Conservation (phyloP, 1,140 invertebrate genomes). For the Metaphire vulgaris region DNA sequence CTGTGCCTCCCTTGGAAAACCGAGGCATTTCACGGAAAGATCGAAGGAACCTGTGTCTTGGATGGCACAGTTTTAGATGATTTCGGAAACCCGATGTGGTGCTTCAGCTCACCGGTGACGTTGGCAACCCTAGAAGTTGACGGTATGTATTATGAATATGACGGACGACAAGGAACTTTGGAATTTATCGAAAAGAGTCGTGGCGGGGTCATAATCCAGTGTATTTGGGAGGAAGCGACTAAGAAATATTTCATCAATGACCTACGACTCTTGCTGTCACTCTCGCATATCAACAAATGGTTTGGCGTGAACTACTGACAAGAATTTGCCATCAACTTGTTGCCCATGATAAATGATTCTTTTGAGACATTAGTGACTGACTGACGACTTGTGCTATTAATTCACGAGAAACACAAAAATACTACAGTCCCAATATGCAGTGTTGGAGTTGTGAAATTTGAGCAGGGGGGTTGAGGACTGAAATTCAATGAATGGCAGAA, state of each 20-base stretch:
- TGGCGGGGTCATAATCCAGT: neutral
- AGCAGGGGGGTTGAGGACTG: too few relatives aligned
- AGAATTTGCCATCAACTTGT: too few relatives aligned
- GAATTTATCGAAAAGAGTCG: neutral
- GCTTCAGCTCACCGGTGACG: neutral
- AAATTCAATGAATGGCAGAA: too few relatives aligned
- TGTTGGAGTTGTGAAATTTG: too few relatives aligned
- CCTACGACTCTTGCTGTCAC: neutral
- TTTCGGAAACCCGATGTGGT: neutral
- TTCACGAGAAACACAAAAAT: too few relatives aligned
- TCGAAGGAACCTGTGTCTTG: slow-evolving; percentile 10
- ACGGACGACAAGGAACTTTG: neutral
- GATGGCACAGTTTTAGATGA: slow-evolving; percentile 15
- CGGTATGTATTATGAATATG: neutral
- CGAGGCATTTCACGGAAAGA: slow-evolving; percentile 4
- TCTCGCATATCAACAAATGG: slow-evolving; percentile 8
- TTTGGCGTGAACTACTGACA: slow-evolving; percentile 11
- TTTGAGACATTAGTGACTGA: too few relatives aligned
- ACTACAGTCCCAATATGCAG: too few relatives aligned
- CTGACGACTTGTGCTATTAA: too few relatives aligned
- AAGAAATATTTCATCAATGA: slow-evolving; percentile 10
- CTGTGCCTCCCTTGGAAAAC: slow-evolving; percentile 11
- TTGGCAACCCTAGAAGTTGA: neutral
- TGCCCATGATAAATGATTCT: too few relatives aligned
- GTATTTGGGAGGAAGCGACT: slow-evolving; percentile 6